These are phyloP conservation scores for Toxotes jaculatrix DNA, from an alignment of 2,113 vertebrate species.

Conservation along the genomic window DNA sequence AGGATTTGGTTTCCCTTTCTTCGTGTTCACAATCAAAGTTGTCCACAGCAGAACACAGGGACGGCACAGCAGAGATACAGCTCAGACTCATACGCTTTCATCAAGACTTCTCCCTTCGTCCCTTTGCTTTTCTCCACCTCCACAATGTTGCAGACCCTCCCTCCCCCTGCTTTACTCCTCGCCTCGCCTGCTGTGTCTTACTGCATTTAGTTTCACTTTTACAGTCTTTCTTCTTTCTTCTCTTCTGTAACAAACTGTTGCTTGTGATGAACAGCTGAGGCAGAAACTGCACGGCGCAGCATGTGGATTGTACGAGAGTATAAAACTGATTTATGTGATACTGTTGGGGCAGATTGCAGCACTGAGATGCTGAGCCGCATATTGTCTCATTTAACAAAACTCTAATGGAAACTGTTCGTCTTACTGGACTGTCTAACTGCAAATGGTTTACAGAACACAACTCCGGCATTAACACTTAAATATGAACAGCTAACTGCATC, in stretches of 20 bases:
- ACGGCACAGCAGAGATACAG: not conserved
- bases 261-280: constrained; percentile 17
- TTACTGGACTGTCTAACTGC: not conserved
- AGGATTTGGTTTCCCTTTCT: constrained; percentile 45
- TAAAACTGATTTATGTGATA: constrained; percentile 5
- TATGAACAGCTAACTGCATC: not conserved
- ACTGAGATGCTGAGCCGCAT: not conserved
- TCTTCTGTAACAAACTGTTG: constrained; percentile 14
- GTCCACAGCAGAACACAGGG: constrained; percentile 29
- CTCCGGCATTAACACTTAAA: not conserved
- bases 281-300: not conserved
- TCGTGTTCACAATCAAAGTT: constrained; percentile 70
- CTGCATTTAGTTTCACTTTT: constrained; percentile 44
- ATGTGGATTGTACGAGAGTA: not conserved
- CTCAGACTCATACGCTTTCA: constrained; percentile 60
- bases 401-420: not conserved
- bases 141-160: constrained; percentile 35
- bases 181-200: constrained; percentile 26
- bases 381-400: constrained; percentile 11
- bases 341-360: not conserved
- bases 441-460: not conserved
- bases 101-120: constrained; percentile 55
- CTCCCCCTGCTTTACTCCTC: constrained; percentile 21
- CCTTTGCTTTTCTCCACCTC: constrained; percentile 60
- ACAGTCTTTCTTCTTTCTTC: constrained; percentile 10